A percentile compares a stretch with the other conserved stretches of the same genome.
Conservation (phyloP, 2,888 invertebrate genomes). For the Cantharis lateralis region DNA sequence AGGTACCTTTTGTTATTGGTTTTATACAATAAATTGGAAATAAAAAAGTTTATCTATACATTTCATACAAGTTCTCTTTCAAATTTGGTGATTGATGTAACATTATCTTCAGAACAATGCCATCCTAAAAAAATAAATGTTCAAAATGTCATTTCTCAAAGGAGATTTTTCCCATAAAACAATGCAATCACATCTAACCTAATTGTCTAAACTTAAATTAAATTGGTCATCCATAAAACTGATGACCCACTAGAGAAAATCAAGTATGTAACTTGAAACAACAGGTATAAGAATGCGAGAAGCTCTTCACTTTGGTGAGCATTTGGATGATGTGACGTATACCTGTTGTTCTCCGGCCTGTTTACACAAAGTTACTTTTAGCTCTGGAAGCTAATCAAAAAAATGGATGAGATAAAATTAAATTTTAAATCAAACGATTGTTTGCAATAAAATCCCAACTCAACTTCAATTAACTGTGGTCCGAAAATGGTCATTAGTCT, state of each 20-base stretch:
- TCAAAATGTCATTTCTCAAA: background rate
- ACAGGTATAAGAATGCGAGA: background rate
- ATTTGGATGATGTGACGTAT: background rate
- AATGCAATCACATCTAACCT: background rate
- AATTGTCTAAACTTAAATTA: background rate
- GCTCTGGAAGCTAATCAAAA: background rate
- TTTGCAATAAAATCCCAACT: background rate
- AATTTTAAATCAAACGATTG: background rate
- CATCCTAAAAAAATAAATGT: background rate
- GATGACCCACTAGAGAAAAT: background rate
- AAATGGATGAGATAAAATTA: background rate
- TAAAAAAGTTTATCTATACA: constrained; percentile 17
- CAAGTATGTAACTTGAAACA: background rate
- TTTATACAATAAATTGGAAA: constrained; percentile 27
- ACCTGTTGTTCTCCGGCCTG: background rate
- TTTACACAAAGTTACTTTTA: background rate
- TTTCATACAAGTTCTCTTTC: background rate
- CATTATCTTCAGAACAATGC: background rate
- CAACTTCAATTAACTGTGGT: background rate
- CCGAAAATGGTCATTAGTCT: background rate
- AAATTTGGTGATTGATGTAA: background rate
- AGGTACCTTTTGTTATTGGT: constrained; percentile 34
- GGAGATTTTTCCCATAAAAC: background rate
- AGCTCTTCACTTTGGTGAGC: background rate
- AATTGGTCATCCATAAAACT: background rate